Evolutionary conservation across 2,113 vertebrate genomes (phyloP), one percentile per base, ranked within the genome.

Genomic region (Pogonocichla stellata): DNA sequence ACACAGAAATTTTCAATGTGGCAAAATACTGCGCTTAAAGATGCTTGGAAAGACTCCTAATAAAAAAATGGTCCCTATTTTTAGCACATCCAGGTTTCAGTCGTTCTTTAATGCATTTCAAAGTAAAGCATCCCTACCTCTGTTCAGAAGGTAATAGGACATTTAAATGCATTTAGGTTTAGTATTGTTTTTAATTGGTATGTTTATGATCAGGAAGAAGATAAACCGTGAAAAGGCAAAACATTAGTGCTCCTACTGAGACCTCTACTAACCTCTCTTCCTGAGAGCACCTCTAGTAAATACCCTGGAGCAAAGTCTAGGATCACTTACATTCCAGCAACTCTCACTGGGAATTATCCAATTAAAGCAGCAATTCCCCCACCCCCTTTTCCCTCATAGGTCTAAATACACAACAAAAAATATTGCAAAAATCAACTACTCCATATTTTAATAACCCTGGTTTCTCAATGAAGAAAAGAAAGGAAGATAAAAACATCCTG

Each of bases 211-310:
- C 74, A 86, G 90, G 90, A 96, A 95, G 85, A 91, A 95, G 95
- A 97, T 95, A 96, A 96, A 97, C 74, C 54, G 87, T 93, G 97
- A 98, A 97, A 98, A 98, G 97, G 96, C 97, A 98, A 98, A 97
- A 97, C 93, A 96, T 98, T 96, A 97, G 95, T 78, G 92, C 93
- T 97, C 95, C 96, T 94, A 96, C 91, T 89, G 94, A 95, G 96
- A 97, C 96, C 95, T 97, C 92, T 62, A 94, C 82, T 96, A 97
- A 96, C 93, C 92, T 96, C 96, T 96, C 92, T 96, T 98, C 96
- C 96, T 94, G 91, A 96, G 93, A 97, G 94, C 83, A 95, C 92
- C 96, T 98, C 95, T 94, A 95, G 93, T 97, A 97, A 96, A 97
- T 95, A 96, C 95, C 96, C 92, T 85, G 92, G 95, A 97, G 95